phyloP scores from a whole-genome alignment of 2,888 invertebrate genomes.

The Agrochola circellaris region DNA sequence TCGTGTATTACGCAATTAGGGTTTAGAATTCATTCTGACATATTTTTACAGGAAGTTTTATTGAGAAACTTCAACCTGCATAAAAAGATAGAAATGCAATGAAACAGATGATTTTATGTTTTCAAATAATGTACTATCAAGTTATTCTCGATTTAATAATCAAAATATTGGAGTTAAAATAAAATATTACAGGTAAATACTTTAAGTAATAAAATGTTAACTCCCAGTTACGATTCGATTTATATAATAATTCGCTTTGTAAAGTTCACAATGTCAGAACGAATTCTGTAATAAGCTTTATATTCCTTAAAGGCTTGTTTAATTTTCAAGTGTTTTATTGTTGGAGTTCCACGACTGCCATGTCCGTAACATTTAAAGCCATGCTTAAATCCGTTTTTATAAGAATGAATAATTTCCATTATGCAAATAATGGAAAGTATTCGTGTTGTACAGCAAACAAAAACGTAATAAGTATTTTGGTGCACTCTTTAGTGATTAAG shows the following conservation, averaged over 20 bases:
- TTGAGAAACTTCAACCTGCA: too few relatives aligned
- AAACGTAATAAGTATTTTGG: conserved; percentile 31
- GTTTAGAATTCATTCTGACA: too few relatives aligned
- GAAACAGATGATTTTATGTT: too few relatives aligned
- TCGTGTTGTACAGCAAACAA: conserved; percentile 50
- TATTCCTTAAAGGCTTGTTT: conserved; percentile 32
- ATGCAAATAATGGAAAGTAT: conserved; percentile 26
- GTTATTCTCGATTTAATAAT: too few relatives aligned
- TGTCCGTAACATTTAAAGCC: conserved; percentile 73
- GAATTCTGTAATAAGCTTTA: conserved; percentile 31
- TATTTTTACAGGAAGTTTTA: too few relatives aligned
- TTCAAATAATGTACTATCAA: too few relatives aligned
- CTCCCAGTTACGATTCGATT: background rate
- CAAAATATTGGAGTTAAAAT: too few relatives aligned
- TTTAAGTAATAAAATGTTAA: too few relatives aligned
- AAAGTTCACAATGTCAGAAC: conserved; percentile 34
- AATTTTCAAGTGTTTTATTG: background rate
- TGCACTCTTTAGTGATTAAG: conserved; percentile 24
- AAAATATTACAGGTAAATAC: too few relatives aligned
- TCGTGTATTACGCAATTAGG: too few relatives aligned
- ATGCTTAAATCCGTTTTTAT: conserved; percentile 67
- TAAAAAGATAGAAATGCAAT: too few relatives aligned
- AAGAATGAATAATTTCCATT: conserved; percentile 22
- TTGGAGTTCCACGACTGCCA: conserved; percentile 15
- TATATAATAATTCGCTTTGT: too few relatives aligned